phyloP scores from a whole-genome alignment of 2,113 vertebrate genomes.

The Catharus fuscescens region DNA sequence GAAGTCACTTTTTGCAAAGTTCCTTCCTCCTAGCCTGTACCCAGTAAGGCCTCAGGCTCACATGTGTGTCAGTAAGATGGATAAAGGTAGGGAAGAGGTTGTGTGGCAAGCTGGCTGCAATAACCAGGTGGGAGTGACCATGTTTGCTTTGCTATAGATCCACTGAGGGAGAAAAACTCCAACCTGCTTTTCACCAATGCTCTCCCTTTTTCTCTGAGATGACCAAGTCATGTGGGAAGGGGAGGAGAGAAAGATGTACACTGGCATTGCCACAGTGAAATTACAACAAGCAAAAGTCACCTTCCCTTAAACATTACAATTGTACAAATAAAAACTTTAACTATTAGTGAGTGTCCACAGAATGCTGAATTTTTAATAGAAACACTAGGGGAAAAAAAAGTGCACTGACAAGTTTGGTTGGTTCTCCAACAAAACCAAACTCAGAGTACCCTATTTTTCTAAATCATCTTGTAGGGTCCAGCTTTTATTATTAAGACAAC shows the following conservation, averaged over 20 bases:
- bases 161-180: neutral
- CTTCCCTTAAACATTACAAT: neutral
- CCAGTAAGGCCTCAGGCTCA: neutral
- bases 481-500: constrained; percentile 30
- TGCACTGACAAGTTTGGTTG: neutral
- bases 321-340: neutral
- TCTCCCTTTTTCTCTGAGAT: neutral
- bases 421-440: neutral
- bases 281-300: neutral
- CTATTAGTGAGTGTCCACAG: neutral
- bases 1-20: neutral
- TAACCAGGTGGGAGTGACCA: neutral
- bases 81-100: neutral
- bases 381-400: accelerated
- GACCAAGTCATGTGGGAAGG: neutral
- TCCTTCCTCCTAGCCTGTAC: neutral
- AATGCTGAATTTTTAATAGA: neutral
- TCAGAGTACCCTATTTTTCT: neutral
- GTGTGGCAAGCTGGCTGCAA: neutral
- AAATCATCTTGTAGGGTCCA: constrained; percentile 19
- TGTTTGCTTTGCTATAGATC: neutral
- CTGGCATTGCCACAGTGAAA: neutral
- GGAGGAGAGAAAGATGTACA: neutral
- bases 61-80: neutral
- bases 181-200: neutral